Percentiles rank a stretch among this genome's conserved stretches.
These are phyloP conservation scores for Enchytraeus crypticus DNA, from an alignment of 2,888 invertebrate species.

Conservation along the genomic window DNA sequence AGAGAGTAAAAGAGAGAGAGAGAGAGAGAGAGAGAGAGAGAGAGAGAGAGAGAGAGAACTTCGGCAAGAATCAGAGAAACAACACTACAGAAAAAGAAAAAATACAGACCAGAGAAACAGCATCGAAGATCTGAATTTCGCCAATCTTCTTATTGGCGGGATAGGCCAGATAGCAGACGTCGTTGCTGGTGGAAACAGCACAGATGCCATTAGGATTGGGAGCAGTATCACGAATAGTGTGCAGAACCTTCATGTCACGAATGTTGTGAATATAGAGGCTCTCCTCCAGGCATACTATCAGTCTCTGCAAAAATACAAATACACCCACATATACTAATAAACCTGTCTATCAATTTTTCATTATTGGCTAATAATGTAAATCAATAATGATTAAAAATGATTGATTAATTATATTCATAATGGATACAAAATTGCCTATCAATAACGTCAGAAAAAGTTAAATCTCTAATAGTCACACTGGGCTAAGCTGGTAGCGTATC, in stretches of 20 bases:
- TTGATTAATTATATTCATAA: too few species aligned
- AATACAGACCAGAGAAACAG: conserved; percentile 69
- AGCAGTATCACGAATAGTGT: conserved; percentile 95
- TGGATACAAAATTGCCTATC: too few species aligned
- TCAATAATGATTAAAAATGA: too few species aligned
- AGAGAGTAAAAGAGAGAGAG: too few species aligned
- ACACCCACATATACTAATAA: too few species aligned
- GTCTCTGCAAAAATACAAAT: conserved; percentile 68
- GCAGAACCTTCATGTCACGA: conserved; percentile 89
- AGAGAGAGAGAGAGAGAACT: too few species aligned
- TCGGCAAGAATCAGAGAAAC: background rate
- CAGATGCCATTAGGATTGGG: conserved; percentile 86
- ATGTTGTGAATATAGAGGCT: conserved; percentile 97
- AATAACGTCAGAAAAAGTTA: too few species aligned
- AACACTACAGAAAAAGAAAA: background rate
- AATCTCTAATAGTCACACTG: too few species aligned
- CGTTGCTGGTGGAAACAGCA: conserved; percentile 77
- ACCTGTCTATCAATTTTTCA: too few species aligned
- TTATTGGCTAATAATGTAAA: too few species aligned
- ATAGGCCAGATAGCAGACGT: conserved; percentile 89
- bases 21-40: background rate
- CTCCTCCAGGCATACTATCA: conserved; percentile 94
- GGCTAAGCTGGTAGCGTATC: too few species aligned
- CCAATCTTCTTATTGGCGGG: conserved; percentile 87
- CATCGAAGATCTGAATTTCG: conserved; percentile 91